Conservation (phyloP, 2,797 vertebrate genomes). For the Gastrophryne carolinensis region DNA sequence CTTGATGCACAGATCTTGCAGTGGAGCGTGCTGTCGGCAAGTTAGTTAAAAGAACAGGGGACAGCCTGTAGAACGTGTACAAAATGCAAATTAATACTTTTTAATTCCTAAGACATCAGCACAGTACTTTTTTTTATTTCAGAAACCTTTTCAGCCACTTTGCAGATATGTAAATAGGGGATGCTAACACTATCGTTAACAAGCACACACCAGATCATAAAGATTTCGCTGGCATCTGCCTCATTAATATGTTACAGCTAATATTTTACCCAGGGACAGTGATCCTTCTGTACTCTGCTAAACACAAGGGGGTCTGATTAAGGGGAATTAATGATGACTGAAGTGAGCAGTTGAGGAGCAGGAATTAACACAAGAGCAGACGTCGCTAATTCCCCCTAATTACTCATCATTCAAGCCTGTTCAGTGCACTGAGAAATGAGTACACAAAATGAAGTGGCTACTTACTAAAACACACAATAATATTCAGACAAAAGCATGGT, state of each 20-base stretch:
- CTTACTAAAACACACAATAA: background rate
- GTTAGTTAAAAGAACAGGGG: too few relatives aligned
- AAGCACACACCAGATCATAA: background rate
- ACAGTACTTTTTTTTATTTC: too few relatives aligned
- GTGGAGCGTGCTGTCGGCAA: too few relatives aligned
- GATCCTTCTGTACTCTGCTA: background rate
- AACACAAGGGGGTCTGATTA: constrained; percentile 10
- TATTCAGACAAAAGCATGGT: background rate
- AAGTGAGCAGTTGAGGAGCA: constrained; percentile 12
- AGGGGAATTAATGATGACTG: constrained; percentile 20
- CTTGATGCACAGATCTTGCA: too few relatives aligned
- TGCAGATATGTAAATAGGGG: background rate
- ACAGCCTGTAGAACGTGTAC: too few relatives aligned
- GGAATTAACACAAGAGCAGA: constrained; percentile 13
- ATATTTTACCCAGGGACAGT: background rate
- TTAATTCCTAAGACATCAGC: too few relatives aligned
- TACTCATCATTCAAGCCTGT: constrained; percentile 6
- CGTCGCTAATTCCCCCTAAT: constrained; percentile 25
- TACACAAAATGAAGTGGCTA: background rate
- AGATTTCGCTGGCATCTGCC: background rate
- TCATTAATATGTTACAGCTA: constrained; percentile 1
- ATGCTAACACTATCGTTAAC: background rate
- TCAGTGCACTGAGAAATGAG: background rate
- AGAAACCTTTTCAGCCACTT: background rate
- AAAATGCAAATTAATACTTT: too few relatives aligned